phyloP scores from a whole-genome alignment of 2,888 invertebrate genomes.

The Gastrophysa polygoni region DNA sequence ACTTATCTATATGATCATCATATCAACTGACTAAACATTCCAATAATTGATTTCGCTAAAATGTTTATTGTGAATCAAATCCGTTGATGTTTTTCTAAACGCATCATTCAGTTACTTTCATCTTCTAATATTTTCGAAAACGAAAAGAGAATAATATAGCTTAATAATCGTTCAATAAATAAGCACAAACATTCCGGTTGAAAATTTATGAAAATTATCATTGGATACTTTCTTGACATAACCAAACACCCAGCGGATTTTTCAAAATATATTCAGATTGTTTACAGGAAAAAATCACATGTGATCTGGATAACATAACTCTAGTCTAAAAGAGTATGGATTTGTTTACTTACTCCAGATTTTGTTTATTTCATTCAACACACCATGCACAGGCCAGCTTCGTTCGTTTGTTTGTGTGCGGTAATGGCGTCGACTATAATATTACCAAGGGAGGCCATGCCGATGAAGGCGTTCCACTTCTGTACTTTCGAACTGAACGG shows the following conservation, averaged over 20 bases:
- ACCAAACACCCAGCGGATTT: neutral
- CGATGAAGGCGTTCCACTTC: constrained; percentile 39
- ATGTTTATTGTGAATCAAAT: too few relatives aligned
- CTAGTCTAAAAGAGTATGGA: constrained; percentile 38
- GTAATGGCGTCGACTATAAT: constrained; percentile 47
- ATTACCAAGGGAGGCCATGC: constrained; percentile 36
- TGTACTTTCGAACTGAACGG: constrained; percentile 13
- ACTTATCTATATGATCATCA: too few relatives aligned
- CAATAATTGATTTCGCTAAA: too few relatives aligned
- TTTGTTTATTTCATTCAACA: constrained; percentile 41
- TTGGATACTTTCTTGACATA: neutral
- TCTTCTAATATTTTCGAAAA: too few relatives aligned
- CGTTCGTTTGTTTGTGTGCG: constrained; percentile 14
- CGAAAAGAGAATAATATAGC: too few relatives aligned
- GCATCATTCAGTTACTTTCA: too few relatives aligned
- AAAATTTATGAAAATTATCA: neutral
- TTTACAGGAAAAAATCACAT: constrained; percentile 24
- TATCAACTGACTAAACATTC: too few relatives aligned
- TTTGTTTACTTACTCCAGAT: constrained; percentile 46
- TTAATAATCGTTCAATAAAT: too few relatives aligned
- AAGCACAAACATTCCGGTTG: too few relatives aligned
- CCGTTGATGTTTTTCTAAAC: too few relatives aligned
- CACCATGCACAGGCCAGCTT: constrained; percentile 29
- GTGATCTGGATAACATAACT: constrained; percentile 46
- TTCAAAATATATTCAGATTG: constrained; percentile 9